Evolutionary conservation across 2,888 invertebrate genomes (phyloP), one percentile per base, ranked within the genome.

Genomic region (Erannis defoliaria): DNA sequence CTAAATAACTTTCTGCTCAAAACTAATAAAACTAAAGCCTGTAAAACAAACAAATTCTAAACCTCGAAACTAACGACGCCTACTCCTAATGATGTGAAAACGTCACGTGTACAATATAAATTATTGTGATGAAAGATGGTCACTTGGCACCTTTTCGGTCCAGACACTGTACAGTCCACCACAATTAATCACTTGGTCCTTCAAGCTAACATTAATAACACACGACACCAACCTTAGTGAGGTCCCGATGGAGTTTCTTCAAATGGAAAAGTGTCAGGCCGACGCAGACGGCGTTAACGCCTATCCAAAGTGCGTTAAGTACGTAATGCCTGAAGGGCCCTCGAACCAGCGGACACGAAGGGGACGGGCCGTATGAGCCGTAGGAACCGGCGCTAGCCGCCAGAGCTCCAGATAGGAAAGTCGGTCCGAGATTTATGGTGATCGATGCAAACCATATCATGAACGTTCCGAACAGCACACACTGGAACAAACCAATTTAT

Each of bases 371-470:
- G 75, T 96, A 96, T 74, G 96, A 96, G 14, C 95, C 94, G 64
- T 95, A 94, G 40, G 92, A 91, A 65, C 96, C 96, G 5, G 96
- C 96, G 78, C 97, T 97, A 61, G 97, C 97, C 10, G 97, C 97
- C 68, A 97, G 88, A 42, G 97, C 97, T 50, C 97, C 97, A 80
- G 95, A 96, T 78, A 97, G 93, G 89, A 97, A 97, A 33, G 97
- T 97, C 29, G 97, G 97, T 23, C 98, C 98, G 74, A 98, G 94
- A 91, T 98, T 97, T 85, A 98, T 97, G 53, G 97, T 97, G 82
- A 98, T 96, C 70, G 97, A 97, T 55, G 97, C 97, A 90, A 98
- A 98, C 98, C 98, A 98, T 81, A 98, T 97, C 96, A 98, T 98
- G 88, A 97, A 97, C 54, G 97, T 96, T 67, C 98, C 98, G 88